A percentile compares a stretch with the other conserved stretches of the same genome.
These are phyloP conservation scores for Rhinopomastus cyanomelas DNA, from an alignment of 2,113 vertebrate species.

Conservation along the genomic window DNA sequence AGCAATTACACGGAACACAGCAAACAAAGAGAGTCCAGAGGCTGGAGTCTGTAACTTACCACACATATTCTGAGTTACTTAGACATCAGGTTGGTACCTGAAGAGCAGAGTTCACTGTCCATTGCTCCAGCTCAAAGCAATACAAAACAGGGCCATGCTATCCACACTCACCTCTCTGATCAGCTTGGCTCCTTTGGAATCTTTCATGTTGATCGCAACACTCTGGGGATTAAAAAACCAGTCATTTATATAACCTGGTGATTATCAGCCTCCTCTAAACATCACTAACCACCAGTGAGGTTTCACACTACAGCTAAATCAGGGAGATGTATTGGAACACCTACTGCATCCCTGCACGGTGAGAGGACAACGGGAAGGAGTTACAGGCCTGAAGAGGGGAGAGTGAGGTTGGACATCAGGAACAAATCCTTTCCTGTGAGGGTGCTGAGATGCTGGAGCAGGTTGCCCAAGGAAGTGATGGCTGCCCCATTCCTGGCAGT, in stretches of 20 bases:
- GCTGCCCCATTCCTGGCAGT: no score
- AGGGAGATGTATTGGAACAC: neutral
- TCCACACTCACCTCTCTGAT: slow-evolving; percentile 82
- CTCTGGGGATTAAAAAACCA: slow-evolving; percentile 79
- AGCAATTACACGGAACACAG: neutral
- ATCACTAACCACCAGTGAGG: neutral
- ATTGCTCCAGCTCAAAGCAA: neutral
- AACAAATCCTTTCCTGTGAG: no score
- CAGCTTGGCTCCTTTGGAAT: slow-evolving; percentile 82
- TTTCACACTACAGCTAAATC: neutral
- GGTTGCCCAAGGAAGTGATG: no score
- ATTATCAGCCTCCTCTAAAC: neutral
- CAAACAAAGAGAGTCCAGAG: neutral
- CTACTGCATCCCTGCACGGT: no score
- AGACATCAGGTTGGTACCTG: neutral
- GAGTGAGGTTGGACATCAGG: no score
- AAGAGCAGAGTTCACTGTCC: neutral
- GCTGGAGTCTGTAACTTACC: neutral
- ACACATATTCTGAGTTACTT: neutral
- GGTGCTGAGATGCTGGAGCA: no score
- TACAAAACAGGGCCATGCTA: neutral
- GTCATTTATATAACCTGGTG: neutral
- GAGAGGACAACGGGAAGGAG: no score
- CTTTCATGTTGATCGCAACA: slow-evolving; percentile 89
- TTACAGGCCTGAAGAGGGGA: no score